Conservation (phyloP, 64 coral and sea anemone genomes). For the Trachythela sp. region DNA sequence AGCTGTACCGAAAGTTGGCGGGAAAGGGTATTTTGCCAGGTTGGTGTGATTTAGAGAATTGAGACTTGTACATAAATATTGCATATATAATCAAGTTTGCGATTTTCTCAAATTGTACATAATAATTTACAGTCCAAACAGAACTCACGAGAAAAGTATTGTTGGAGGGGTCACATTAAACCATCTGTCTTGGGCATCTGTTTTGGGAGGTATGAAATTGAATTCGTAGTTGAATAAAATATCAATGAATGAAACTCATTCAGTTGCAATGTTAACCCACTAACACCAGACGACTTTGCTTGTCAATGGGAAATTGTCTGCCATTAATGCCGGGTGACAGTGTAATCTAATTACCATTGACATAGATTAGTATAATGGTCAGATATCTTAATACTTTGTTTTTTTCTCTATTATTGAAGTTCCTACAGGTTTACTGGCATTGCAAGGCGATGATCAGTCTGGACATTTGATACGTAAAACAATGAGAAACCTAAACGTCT, state of each 20-base stretch:
- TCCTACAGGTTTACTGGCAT: conserved; percentile 5
- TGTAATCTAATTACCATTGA: too few relatives aligned
- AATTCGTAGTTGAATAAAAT: background rate
- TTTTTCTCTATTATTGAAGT: background rate
- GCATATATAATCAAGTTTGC: too few relatives aligned
- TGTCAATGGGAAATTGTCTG: background rate
- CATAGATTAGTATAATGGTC: too few relatives aligned
- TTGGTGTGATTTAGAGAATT: background rate
- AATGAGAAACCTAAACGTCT: background rate
- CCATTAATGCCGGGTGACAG: too few relatives aligned
- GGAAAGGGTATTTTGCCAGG: background rate
- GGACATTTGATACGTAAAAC: background rate
- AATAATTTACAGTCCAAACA: conserved; percentile 10
- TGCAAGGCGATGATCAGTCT: background rate
- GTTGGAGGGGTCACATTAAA: background rate
- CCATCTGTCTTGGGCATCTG: background rate
- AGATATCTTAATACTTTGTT: background rate
- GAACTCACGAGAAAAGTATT: background rate
- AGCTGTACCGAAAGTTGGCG: background rate
- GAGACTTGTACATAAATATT: too few relatives aligned
- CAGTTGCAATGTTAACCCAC: background rate
- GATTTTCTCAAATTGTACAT: too few relatives aligned
- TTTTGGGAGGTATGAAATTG: background rate
- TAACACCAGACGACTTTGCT: background rate
- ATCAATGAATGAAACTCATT: background rate